Evolutionary conservation across 2,888 invertebrate species (phyloP), one percentile per base, ranked within the genome.

Genomic region (Nycteola revayana): DNA sequence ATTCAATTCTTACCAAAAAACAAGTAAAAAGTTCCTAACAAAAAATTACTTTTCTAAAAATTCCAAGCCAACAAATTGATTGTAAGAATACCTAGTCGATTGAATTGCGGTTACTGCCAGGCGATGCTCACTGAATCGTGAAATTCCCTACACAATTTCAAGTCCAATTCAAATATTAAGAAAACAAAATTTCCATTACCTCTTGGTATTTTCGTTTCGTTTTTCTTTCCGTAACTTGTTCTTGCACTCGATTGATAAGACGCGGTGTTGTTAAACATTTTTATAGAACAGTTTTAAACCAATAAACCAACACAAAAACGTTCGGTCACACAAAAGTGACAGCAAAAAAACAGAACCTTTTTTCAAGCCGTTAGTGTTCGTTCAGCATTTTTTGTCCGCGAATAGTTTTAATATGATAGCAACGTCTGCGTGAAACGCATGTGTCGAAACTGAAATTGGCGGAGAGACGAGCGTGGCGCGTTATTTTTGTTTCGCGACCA

Each of bases 401-500:
- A 49, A 47, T 47, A 46, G 49, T 49, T 51, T 57, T 72, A 74
- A 70, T 70, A 68, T 66, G 63, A 70, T 67, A 61, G 52, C 67
- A 59, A 60, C 62, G 60, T 63, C 51, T 59, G 60, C 62, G 64
- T 60, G 66, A 69, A 71, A 67, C 68, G 62, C 61, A 68, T 71
- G 67, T 67, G 66, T 68, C 62, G 70, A 59, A 70, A 73, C 75
- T 75, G 74, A 70, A 71, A 66, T 67, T 63, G 66, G 61, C 66
- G 60, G 56, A 60, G 58, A 45, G 45, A 52, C 67, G 60, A 66
- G 30, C 67, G 66, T 66, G 56, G 66, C 57, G 66, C 63, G 84
- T 80, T 87, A 87, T 87, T 86, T 87, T 83, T 80, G 78, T 75
- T 82, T 56, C 69, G 42, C 28, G 66, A 45, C 51, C 57, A 64